Evolutionary conservation across 2,113 vertebrate species (phyloP).

Genomic region (Aviceda subcristata): DNA sequence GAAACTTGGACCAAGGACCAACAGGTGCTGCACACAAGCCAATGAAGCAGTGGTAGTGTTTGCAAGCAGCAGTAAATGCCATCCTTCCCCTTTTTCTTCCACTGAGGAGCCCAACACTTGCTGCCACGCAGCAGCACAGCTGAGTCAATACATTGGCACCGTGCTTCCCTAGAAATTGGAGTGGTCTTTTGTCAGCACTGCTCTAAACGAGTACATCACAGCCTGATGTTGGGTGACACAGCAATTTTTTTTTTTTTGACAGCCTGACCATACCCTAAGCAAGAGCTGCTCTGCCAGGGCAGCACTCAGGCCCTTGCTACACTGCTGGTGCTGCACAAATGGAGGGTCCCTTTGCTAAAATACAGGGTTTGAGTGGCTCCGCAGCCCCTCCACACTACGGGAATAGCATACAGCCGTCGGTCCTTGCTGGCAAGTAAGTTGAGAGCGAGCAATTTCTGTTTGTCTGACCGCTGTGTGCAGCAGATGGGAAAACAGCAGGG

Average conservation of each 20-base stretch:
- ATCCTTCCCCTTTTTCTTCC: not conserved
- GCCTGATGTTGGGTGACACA: not conserved
- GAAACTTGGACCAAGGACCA: not conserved
- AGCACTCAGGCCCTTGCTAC: not conserved
- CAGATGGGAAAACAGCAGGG: not conserved
- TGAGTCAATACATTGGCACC: not conserved
- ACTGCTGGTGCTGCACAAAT: not conserved
- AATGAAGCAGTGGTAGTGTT: not conserved
- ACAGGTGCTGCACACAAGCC: not conserved
- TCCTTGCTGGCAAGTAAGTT: not conserved
- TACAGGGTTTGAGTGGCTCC: not conserved
- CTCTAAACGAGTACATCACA: not conserved
- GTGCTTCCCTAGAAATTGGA: not conserved
- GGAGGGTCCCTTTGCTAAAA: not conserved
- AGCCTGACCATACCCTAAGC: not conserved
- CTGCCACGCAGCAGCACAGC: not conserved
- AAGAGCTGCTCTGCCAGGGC: not conserved
- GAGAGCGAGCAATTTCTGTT: not conserved
- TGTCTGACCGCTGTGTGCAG: not conserved
- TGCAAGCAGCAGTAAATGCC: not conserved
- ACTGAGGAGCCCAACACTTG: accelerated
- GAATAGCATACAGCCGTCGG: not conserved
- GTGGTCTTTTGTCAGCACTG: not conserved
- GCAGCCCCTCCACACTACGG: not conserved
- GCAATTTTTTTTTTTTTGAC: not conserved